Evolutionary conservation across 2,888 invertebrate genomes (phyloP), one percentile per base, ranked within the genome.

Genomic region (Tholera decimalis): DNA sequence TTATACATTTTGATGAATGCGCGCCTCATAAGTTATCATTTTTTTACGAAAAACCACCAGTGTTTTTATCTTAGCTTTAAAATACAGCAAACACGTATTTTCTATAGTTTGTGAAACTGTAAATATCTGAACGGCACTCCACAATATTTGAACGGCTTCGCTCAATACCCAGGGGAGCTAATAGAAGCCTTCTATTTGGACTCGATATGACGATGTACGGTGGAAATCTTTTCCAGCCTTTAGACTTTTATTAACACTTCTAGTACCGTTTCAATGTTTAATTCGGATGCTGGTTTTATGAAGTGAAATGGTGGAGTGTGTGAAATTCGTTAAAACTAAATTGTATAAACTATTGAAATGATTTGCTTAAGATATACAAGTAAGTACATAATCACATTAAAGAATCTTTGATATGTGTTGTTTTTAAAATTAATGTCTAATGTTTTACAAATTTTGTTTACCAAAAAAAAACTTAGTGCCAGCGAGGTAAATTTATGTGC

Each of bases 101-200:
- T 35, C 13, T 37, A 13, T 3, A 41, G 30, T 63, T 57, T 53
- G 30, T 43, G 57, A 73, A 65, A 66, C 43, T 46, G 58, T 58
- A 66, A 58, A 66, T 58, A 46, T 72, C n/a, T n/a, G n/a, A n/a
- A 26, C 66, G 47, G 33, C 37, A 9, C 37, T 44, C 13, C 37
- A 13, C 22, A 39, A 53, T 71, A 43, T 58, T 37, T 39, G 50
- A 33, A 64, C 64, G 55, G 68, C 26, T 44, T 55, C 50, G 22
- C 13, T 33, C 35, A 1, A 49, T 49, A 33, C 70, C 47, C 73
- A 6, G 9, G 73, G 70, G 70, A 66, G 39, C 58, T 44, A 66
- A 65, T 65, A 56, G 43, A 49, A 58, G 43, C 58, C 43, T 57
- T 65, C 30, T 58, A 30, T 56, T 28, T 24, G 44, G 24, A 20